Base-by-base conservation (phyloP, 2,797 vertebrate genomes). In the Denticeps clupeoides region DNA sequence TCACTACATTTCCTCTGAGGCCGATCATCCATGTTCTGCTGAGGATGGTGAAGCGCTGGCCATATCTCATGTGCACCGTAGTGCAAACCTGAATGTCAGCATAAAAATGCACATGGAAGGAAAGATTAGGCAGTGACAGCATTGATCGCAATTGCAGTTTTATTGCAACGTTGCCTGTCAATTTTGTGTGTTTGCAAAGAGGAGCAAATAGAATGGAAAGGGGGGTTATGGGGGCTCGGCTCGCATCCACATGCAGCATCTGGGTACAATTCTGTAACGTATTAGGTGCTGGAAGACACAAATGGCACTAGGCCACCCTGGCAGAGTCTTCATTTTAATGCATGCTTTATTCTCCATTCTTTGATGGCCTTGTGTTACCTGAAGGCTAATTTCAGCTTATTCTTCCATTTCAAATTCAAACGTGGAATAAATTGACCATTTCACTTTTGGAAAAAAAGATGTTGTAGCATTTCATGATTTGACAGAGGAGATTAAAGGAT, bases 41-140 rank as follows among this genome's bases (percentile, higher is more conserved):
- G 45, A 49, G 26, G 16, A 18, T 24, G 32, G 16, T 23, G 16
- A 56, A 56, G 22, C 47, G 41, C 43, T 51, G 48, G 51, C 49
- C 37, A 37, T 45, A 26, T 42, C 19, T 51, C 29, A 60, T 42
- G 10, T 25, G 51, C 47, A 4, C 7, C 37, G 4, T 37, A 29
- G 57, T 25, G 24, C 52, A 42, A 26, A 38, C 22, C 47, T 45
- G 35, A 40, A 18, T 12, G 45, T 55, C 33, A 55, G 48, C 48
- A 47, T 41, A 41, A 33, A 49, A 48, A 49, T n/a, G 5, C 32
- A 26, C 37, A 41, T 42, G 48, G 50, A 40, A 40, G 47, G 33
- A 31, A 46, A 41, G 37, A 51, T 31, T 54, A 46, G 11, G 19
- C 31, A 38, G 25, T 29, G 31, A 55, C 38, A 47, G 43, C 44